Base-by-base conservation (phyloP, 1,140 invertebrate genomes). In the Brachionus koreanus region DNA sequence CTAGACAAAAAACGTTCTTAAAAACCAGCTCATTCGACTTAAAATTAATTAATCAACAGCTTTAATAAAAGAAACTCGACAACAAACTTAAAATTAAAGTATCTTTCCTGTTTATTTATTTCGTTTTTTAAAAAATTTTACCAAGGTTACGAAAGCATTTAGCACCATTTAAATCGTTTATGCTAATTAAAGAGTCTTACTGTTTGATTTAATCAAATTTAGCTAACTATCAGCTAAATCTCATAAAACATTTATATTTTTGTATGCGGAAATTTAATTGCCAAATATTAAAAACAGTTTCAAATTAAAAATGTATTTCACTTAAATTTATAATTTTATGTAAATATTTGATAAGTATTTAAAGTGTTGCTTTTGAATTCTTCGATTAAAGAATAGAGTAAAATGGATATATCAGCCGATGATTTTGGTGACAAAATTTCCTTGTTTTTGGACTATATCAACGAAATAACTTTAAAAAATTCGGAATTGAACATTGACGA, bases 101-200 rank as follows among this genome's bases (percentile, higher is more conserved):
- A 69, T 69, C 65, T 69, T 69, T 69, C 65, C 65, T 69, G 65
- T 69, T 43, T 69, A 69, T 42, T 69, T 69, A 33, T 69, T 69
- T 69, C 65, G 37, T 69, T 57, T 65, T 33, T 65, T 33, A 10
- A 7, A 37, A 65, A 33, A 2, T 65, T 65, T 69, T 69, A n/a
- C 65, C 65, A 69, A 69, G 65, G 65, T 69, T 69, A 69, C 65
- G 7, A 37, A 69, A 69, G 16, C 16, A 69, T 69, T 69, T 37
- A 37, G 13, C 37, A 69, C 33, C 37, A 69, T 39, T 69, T 69
- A 69, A 69, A 39, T 37, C 65, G 19, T 69, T 69, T 69, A 69
- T 69, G 65, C 37, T 69, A 69, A 69, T 69, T 69, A 69, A 39
- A 69, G 16, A 33, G 25, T 33, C 25, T 5, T 33, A 37, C 25